These are phyloP conservation scores for Aurelia aurita DNA, from an alignment of 30 jellyfish, hydroid and myxozoan genomes.

Conservation along the genomic window DNA sequence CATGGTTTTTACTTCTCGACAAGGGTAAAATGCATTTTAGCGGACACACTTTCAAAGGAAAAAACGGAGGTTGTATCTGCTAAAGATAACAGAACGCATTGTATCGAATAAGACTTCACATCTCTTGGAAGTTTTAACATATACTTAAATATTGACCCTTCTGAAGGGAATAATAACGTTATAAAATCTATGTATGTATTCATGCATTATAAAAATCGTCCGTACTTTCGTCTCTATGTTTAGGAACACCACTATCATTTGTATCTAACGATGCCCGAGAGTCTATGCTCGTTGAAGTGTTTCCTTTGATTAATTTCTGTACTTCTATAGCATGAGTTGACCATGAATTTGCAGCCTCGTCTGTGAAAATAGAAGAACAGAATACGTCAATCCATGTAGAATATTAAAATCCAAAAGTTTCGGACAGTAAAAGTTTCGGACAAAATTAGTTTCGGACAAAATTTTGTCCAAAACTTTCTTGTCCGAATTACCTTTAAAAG, in stretches of 20 bases:
- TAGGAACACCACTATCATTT: slow-evolving; percentile 66
- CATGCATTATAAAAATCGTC: slow-evolving; percentile 72
- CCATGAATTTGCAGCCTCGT: slow-evolving; percentile 51
- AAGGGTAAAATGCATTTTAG: no score
- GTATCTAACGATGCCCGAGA: slow-evolving; percentile 67
- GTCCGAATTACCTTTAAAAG: no score
- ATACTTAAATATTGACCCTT: no score
- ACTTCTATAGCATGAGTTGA: slow-evolving; percentile 3
- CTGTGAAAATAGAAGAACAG: slow-evolving; percentile 20
- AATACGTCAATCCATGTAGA: background rate
- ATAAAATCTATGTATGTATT: background rate
- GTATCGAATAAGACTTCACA: no score
- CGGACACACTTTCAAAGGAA: no score
- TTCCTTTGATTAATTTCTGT: background rate
- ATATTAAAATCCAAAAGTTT: background rate
- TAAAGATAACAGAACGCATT: no score
- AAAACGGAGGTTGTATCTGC: no score
- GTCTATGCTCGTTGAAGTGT: slow-evolving; percentile 39
- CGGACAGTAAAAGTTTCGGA: background rate
- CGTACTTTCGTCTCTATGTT: slow-evolving; percentile 22
- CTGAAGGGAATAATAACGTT: no score
- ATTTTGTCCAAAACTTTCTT: no score
- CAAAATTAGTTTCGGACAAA: background rate
- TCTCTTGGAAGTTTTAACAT: no score
- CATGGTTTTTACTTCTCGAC: no score